These are phyloP conservation scores for Caenorhabditis doughertyi DNA, from an alignment of 2,888 invertebrate genomes.

Conservation along the genomic window DNA sequence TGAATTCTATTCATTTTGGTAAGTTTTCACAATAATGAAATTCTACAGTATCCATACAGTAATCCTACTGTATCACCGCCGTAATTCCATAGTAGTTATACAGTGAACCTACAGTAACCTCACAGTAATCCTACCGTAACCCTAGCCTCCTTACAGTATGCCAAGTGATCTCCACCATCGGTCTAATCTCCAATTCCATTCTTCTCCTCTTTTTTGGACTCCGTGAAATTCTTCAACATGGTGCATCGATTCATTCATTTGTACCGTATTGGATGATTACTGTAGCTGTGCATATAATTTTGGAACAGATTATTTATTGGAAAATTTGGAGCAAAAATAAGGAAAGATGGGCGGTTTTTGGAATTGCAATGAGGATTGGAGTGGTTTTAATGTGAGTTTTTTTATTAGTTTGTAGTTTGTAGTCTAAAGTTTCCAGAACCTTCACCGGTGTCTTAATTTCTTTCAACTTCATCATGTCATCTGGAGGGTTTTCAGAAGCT, in stretches of 20 bases:
- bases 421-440: neutral
- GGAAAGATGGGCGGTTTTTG: neutral
- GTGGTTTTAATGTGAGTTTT: neutral
- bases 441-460: neutral
- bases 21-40: too few relatives aligned
- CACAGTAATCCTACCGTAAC: too few relatives aligned
- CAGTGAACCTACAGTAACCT: too few relatives aligned
- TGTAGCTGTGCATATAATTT: neutral
- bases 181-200: neutral
- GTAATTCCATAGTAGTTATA: too few relatives aligned
- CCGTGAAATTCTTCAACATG: neutral
- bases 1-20: too few relatives aligned
- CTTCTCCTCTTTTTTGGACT: neutral
- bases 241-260: neutral
- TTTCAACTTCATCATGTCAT: neutral
- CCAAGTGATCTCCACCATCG: too few relatives aligned
- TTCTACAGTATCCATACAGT: too few relatives aligned
- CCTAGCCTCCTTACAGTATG: too few relatives aligned
- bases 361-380: neutral
- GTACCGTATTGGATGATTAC: neutral
- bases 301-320: neutral
- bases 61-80: too few relatives aligned
- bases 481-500: slow-evolving; percentile 2
- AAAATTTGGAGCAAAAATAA: neutral
- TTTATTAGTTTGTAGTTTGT: neutral